Base-by-base conservation (phyloP, 2,797 vertebrate species). In the Labroides dimidiatus region DNA sequence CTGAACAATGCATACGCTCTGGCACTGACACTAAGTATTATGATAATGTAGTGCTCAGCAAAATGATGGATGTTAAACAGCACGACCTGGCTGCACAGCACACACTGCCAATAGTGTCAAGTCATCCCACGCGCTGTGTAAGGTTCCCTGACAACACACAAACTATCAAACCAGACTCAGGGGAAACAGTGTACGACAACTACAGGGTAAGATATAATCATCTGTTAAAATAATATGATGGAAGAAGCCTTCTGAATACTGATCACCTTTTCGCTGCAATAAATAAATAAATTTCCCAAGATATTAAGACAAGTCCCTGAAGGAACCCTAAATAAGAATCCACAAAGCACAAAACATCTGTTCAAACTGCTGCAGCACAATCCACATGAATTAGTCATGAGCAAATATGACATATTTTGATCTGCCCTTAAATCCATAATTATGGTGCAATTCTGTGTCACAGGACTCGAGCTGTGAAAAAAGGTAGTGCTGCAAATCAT, bases 61-160 rank as follows among this genome's bases (percentile, higher is more conserved):
- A 79, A 92, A 88, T 92, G 91, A 92, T 91, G 85, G 89, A 93
- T 91, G 88, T 90, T 87, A 84, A 91, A 86, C 88, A 90, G 87
- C 85, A 86, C 70, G 82, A 90, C 88, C 89, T 86, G 87, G 87
- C 89, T 83, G 84, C 86, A 82, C 77, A 52, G 4, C 53, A 39
- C 82, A 64, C 81, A 70, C 77, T 52, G 19, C 72, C 69, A 80
- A 83, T 86, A 81, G 75, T 89, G 88, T 88, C 83, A 82, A 91
- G 89, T 88, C 89, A 90, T 88, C 86, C 82, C 81, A 78, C 72
- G 39, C 59, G 17, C 72, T 49, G 68, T 60, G 62, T 66, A 75
- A 65, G 62, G 70, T 72, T 84, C 75, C 81, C 75, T 11, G 69
- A 82, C 66, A 57, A 83, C 75, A 69, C 64, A 79, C 4, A 33